phyloP scores from a whole-genome alignment of 1,140 invertebrate species.

The Zaprionus inermis region DNA sequence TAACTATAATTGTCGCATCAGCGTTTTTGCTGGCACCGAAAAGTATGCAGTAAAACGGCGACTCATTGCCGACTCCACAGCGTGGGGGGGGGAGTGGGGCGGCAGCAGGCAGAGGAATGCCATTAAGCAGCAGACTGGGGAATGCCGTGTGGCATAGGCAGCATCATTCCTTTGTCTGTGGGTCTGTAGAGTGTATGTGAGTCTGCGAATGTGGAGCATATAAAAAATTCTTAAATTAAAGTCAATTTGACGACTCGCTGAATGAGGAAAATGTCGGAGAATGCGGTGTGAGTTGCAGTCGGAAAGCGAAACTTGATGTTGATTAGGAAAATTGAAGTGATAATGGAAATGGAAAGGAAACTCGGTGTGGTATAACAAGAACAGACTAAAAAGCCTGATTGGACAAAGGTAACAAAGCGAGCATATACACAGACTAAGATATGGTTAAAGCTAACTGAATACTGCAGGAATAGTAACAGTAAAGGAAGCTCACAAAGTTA shows the following conservation, averaged over 20 bases:
- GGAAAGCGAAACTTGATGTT: slow-evolving; percentile 58
- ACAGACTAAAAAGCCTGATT: not conserved
- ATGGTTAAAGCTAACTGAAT: no score
- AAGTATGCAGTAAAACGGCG: slow-evolving; percentile 61
- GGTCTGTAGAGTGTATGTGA: slow-evolving; percentile 13
- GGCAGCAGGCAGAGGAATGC: slow-evolving; percentile 63
- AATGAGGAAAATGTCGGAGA: slow-evolving; percentile 17
- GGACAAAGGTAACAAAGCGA: not conserved
- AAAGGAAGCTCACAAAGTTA: no score
- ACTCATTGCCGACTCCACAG: slow-evolving; percentile 43
- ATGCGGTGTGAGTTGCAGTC: slow-evolving; percentile 11
- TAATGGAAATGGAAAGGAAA: slow-evolving; percentile 27
- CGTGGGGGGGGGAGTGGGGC: slow-evolving; percentile 9
- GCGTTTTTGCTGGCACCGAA: slow-evolving; percentile 64
- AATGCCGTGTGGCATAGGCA: slow-evolving; percentile 46
- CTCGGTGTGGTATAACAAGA: not conserved
- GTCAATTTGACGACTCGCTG: slow-evolving; percentile 65
- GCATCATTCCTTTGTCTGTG: slow-evolving; percentile 66
- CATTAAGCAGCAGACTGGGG: slow-evolving; percentile 64
- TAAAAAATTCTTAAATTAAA: slow-evolving; percentile 73
- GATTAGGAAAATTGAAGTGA: slow-evolving; percentile 67
- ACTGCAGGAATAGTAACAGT: no score
- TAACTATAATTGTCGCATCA: slow-evolving; percentile 81
- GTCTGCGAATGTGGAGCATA: slow-evolving; percentile 29
- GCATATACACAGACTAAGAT: no score